phyloP scores from a whole-genome alignment of 1,140 invertebrate species.

The Armadillidium nasatum region DNA sequence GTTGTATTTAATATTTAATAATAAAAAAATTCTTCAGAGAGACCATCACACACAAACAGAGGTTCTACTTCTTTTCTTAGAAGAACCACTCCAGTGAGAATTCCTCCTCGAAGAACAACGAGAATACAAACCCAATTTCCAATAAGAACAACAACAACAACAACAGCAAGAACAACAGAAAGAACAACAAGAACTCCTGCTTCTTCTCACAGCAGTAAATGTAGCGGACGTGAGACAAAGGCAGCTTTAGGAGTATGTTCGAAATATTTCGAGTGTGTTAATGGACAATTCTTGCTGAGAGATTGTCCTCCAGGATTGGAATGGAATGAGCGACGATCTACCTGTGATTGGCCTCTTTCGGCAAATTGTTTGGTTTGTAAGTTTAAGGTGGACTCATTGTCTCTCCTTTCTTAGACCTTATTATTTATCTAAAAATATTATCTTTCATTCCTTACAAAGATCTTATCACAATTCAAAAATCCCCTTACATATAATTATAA shows the following conservation, averaged over 20 bases:
- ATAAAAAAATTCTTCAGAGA: too few species aligned
- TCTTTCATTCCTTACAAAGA: too few species aligned
- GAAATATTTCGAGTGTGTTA: constrained; percentile 32
- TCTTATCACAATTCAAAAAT: too few species aligned
- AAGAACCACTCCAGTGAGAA: too few species aligned
- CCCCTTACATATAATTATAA: too few species aligned
- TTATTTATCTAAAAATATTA: neutral
- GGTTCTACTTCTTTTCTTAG: too few species aligned
- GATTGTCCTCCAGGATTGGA: constrained; percentile 56
- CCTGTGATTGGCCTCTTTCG: constrained; percentile 49
- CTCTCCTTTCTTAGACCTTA: neutral
- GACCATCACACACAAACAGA: too few species aligned
- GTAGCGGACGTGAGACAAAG: neutral
- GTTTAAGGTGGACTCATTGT: neutral
- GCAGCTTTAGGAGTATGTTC: constrained; percentile 31
- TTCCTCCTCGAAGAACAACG: constrained; percentile 19
- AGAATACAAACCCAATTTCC: neutral
- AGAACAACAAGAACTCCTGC: constrained; percentile 16
- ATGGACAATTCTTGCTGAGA: constrained; percentile 1
- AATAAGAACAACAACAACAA: neutral
- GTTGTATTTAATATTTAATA: too few species aligned
- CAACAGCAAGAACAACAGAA: constrained; percentile 17
- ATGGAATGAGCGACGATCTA: constrained; percentile 55
- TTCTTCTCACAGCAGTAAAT: neutral
- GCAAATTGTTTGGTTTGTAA: constrained; percentile 35